Conservation (phyloP, 2,888 invertebrate species). For the Drosophila tripunctata region DNA sequence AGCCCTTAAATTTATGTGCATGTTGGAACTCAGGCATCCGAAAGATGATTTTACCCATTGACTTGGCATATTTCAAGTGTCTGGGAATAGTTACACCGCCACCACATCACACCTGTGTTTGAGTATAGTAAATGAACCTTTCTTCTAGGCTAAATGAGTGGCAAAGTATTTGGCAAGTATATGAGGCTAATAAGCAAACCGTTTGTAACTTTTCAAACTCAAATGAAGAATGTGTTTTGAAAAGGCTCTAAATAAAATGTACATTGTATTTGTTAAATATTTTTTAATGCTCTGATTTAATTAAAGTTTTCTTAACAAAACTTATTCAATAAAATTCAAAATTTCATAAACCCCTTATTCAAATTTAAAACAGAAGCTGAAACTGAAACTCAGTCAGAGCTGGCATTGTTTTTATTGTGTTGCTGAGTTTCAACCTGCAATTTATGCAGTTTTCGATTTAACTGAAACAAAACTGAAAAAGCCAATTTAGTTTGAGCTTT, state of each 20-base stretch:
- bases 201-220: neutral
- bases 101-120: conserved; percentile 37
- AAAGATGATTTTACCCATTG: conserved; percentile 44
- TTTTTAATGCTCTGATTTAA: too few species aligned
- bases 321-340: too few species aligned
- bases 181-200: neutral
- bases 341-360: too few species aligned
- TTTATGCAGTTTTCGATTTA: conserved; percentile 5
- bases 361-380: too few species aligned
- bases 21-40: conserved; percentile 46
- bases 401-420: neutral
- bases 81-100: conserved; percentile 29
- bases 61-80: conserved; percentile 15
- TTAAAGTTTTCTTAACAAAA: too few species aligned
- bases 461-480: conserved; percentile 13
- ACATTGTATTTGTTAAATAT: too few species aligned
- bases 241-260: too few species aligned
- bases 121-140: conserved; percentile 15
- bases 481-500: conserved; percentile 24
- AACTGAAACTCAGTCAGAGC: neutral
- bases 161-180: neutral
- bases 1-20: conserved; percentile 65
- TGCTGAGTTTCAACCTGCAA: neutral
- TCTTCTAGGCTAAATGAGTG: conserved; percentile 25
- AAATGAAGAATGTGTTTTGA: neutral